A percentile compares a stretch with the other conserved stretches of the same genome.
phyloP scores from a whole-genome alignment of 1,140 invertebrate species.

The Zaprionus camerounensis region DNA sequence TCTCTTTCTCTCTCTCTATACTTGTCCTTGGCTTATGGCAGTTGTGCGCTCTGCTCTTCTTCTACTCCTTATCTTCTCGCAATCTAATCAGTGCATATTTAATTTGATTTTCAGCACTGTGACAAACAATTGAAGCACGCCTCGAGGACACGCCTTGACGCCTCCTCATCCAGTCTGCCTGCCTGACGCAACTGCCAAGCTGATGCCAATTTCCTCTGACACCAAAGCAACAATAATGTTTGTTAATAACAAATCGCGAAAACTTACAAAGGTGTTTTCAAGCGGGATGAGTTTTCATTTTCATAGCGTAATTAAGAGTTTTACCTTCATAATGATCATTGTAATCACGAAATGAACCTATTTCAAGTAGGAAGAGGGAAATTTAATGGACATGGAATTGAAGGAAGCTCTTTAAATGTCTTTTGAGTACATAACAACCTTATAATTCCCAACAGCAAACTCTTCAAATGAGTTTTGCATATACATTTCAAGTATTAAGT shows the following conservation, averaged over 20 bases:
- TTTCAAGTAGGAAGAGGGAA: neutral
- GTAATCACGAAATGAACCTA: neutral
- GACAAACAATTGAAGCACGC: conserved; percentile 48
- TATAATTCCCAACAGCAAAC: neutral
- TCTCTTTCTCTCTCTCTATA: neutral
- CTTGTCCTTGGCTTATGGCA: conserved; percentile 35
- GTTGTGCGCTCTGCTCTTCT: conserved; percentile 23
- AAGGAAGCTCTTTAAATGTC: neutral
- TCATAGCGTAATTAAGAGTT: conserved; percentile 5
- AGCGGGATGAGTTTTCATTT: conserved; percentile 5
- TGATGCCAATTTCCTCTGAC: conserved; percentile 38
- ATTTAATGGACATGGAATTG: neutral
- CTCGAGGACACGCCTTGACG: conserved; percentile 8
- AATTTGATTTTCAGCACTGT: conserved; percentile 72
- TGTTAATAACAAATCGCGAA: conserved; percentile 7
- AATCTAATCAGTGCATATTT: conserved; percentile 81
- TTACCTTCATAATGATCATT: neutral
- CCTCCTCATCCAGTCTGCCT: neutral
- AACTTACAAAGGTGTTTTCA: conserved; percentile 2
- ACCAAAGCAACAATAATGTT: conserved; percentile 16
- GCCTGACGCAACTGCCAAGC: conserved; percentile 38
- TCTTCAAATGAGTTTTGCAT: no score
- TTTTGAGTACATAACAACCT: neutral
- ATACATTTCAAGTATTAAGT: no score
- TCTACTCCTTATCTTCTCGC: conserved; percentile 38